Percentiles rank a stretch among this genome's conserved stretches.
Conservation (phyloP, 1,140 invertebrate species). For the Rhynchophorus ferrugineus region DNA sequence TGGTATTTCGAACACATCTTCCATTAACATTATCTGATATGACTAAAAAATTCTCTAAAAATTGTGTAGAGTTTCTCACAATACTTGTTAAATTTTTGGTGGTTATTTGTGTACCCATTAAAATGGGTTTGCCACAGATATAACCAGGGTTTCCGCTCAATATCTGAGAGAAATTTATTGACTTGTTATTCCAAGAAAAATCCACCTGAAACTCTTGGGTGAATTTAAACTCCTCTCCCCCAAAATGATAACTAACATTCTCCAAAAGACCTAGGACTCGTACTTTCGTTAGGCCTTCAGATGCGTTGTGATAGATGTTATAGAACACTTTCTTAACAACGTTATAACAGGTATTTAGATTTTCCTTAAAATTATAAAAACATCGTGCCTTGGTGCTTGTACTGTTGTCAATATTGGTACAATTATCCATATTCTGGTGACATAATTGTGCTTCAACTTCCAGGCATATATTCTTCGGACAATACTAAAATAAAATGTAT, state of each 20-base stretch:
- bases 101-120: slow-evolving; percentile 42
- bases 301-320: slow-evolving; percentile 50
- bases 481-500: slow-evolving; percentile 30
- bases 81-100: slow-evolving; percentile 22
- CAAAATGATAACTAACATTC: slow-evolving; percentile 36
- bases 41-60: slow-evolving; percentile 39
- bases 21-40: slow-evolving; percentile 40
- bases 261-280: slow-evolving; percentile 41
- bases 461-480: slow-evolving; percentile 46
- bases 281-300: slow-evolving; percentile 44
- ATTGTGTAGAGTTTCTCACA: slow-evolving; percentile 7
- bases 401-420: slow-evolving; percentile 27
- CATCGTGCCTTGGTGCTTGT: slow-evolving; percentile 20
- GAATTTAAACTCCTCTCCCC: slow-evolving; percentile 32
- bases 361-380: slow-evolving; percentile 15
- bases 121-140: slow-evolving; percentile 51
- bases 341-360: slow-evolving; percentile 26
- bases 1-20: slow-evolving; percentile 39
- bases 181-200: slow-evolving; percentile 44
- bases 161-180: slow-evolving; percentile 35
- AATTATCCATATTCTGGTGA: slow-evolving; percentile 30
- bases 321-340: slow-evolving; percentile 46
- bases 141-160: slow-evolving; percentile 67
- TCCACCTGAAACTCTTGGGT: slow-evolving; percentile 45
- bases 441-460: slow-evolving; percentile 42